Conservation (phyloP, 2,888 invertebrate genomes). For the Heliconius hortense region DNA sequence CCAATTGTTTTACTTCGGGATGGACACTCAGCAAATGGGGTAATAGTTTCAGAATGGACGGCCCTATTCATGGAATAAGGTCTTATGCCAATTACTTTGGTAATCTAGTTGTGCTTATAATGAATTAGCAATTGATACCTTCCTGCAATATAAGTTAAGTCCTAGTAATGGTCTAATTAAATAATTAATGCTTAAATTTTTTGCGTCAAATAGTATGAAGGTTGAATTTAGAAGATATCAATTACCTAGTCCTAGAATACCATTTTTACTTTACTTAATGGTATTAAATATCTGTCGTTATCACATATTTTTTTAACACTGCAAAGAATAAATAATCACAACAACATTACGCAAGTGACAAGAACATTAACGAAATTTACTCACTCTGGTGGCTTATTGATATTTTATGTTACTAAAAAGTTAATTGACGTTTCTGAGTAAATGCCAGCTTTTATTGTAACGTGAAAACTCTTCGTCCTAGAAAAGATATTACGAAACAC, state of each 20-base stretch:
- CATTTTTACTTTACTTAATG: no score
- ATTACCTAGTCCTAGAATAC: no score
- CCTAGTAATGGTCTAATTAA: no score
- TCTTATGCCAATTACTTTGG: slow-evolving; percentile 9
- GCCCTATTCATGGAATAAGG: slow-evolving; percentile 14
- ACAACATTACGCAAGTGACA: background rate
- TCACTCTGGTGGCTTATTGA: background rate
- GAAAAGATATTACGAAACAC: slow-evolving; percentile 5
- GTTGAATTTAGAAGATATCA: background rate
- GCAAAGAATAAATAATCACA: background rate
- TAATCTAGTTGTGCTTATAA: slow-evolving; percentile 10
- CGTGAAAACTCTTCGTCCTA: background rate
- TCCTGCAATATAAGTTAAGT: no score
- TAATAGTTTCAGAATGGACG: slow-evolving; percentile 36
- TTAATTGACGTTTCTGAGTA: background rate
- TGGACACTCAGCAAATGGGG: slow-evolving; percentile 33
- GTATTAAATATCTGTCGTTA: background rate
- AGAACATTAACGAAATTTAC: no score
- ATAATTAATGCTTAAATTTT: no score
- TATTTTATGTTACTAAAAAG: background rate
- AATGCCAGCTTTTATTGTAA: background rate
- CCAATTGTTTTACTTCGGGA: slow-evolving; percentile 35
- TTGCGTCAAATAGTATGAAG: background rate
- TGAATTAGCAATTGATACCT: background rate
- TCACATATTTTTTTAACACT: background rate